These are phyloP conservation scores for Tenthredo amoena DNA, from an alignment of 2,888 invertebrate genomes.

Conservation along the genomic window DNA sequence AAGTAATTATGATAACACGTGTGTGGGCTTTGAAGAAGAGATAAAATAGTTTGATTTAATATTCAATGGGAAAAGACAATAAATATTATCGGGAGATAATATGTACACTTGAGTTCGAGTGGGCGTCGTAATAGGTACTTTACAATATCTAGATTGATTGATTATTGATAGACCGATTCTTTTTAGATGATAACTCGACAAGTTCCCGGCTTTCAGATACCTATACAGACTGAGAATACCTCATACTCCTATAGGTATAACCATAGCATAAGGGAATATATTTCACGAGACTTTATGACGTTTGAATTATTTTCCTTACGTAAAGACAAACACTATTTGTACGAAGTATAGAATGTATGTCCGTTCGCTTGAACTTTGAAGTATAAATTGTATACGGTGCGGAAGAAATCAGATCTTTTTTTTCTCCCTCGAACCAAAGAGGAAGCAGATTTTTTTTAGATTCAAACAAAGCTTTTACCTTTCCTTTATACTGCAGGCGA, in stretches of 20 bases:
- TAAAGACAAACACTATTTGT: background rate
- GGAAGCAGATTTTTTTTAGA: background rate
- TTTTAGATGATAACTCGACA: background rate
- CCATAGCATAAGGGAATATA: background rate
- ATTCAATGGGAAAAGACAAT: constrained; percentile 2
- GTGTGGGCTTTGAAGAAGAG: background rate
- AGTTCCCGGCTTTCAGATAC: background rate
- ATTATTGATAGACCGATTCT: constrained; percentile 1
- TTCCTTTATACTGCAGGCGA: background rate
- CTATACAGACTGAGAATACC: background rate
- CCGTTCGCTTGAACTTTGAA: background rate
- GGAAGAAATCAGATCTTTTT: background rate
- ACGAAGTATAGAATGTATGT: background rate
- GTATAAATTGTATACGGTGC: background rate
- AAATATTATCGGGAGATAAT: constrained; percentile 2
- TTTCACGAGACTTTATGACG: background rate
- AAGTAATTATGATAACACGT: constrained; percentile 2
- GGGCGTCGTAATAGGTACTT: background rate
- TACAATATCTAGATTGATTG: constrained; percentile 2
- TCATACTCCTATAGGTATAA: background rate
- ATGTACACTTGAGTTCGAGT: background rate
- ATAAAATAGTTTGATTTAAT: background rate
- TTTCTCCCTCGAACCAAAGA: background rate
- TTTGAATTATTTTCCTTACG: background rate
- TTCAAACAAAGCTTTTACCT: background rate